A percentile compares a stretch with the other conserved stretches of the same genome.
Conservation (phyloP, 35 echinoderm and acorn worm genomes). For the Heliocidaris erythrogramma region DNA sequence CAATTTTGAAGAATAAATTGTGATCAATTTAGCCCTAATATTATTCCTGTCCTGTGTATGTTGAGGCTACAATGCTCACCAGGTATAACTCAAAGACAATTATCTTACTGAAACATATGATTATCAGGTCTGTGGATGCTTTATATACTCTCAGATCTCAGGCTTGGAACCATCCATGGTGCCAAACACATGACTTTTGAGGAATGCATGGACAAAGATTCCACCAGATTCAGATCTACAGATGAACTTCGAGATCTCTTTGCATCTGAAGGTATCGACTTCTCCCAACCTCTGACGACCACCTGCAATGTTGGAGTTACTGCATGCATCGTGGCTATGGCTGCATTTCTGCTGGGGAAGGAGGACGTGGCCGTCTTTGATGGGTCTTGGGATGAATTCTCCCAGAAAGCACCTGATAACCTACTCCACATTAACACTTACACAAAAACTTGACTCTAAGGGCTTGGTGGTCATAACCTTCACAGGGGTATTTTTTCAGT, state of each 20-base stretch:
- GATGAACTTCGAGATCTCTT: slow-evolving; percentile 45
- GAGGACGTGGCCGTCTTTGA: slow-evolving; percentile 83
- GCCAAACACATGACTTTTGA: not conserved
- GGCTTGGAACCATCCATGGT: slow-evolving; percentile 13
- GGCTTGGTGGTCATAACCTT: no score
- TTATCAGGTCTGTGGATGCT: no score
- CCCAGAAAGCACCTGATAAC: not conserved
- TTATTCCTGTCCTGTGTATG: no score
- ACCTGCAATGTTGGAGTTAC: slow-evolving; percentile 80
- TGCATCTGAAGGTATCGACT: slow-evolving; percentile 66
- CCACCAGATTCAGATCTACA: not conserved
- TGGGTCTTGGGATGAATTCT: slow-evolving; percentile 95
- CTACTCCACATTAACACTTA: not conserved
- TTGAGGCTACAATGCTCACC: no score
- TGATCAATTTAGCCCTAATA: no score
- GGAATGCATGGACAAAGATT: slow-evolving; percentile 3
- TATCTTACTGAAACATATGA: no score
- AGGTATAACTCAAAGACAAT: no score
- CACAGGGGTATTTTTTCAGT: no score
- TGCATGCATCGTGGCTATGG: slow-evolving; percentile 78
- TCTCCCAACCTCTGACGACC: slow-evolving; percentile 72
- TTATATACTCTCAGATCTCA: not conserved
- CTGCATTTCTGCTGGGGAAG: slow-evolving; percentile 71
- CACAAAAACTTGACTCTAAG: not conserved
- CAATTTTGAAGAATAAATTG: no score